Base-by-base conservation (phyloP, 2,113 vertebrate genomes). In the Ivindomyrus marchei region DNA sequence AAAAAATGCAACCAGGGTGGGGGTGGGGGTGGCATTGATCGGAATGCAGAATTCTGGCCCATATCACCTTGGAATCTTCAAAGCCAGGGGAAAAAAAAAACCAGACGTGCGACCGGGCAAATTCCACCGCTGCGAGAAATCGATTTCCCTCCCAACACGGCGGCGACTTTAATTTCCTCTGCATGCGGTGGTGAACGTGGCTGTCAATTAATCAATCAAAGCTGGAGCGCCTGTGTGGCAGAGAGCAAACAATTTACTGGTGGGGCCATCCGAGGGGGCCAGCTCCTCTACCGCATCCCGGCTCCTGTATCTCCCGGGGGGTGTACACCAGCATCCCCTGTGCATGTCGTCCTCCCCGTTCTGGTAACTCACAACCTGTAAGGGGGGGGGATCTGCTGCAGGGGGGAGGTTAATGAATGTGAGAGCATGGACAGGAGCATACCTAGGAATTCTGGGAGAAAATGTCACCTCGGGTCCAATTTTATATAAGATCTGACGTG, bases 141-240 rank as follows among this genome's bases (percentile, higher is more conserved):
- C 47, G 90, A 90, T 90, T 88, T 88, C 52, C 50, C 62, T 90
- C 74, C n/a, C 52, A 58, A 83, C 90, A 90, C 90, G 42, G 42
- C 39, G 42, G 50, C 90, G 80, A 84, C 90, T 88, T 90, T 90
- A 88, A 90, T 90, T 90, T 90, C 90, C 90, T 84, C 90, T 49
- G 90, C 74, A 80, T 90, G 90, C 36, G n/a, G 87, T 39, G 11
- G 74, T 49, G 27, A 52, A 49, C 45, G 50, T 77, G 50, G 42
- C 49, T 88, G 87, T 62, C 90, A 90, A 90, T 90, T 90, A 80
- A 90, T 90, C 90, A 90, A 90, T 90, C 87, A 90, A 31, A 88
- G 90, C 7, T 70, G 58, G 74, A 46, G 87, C 5, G 74, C 77
- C 90, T 88, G 74, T 88, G 89, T 85, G 90, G 90, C 90, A 90